Base-by-base conservation (phyloP, 1,140 invertebrate genomes). In the Diabrotica undecimpunctata region DNA sequence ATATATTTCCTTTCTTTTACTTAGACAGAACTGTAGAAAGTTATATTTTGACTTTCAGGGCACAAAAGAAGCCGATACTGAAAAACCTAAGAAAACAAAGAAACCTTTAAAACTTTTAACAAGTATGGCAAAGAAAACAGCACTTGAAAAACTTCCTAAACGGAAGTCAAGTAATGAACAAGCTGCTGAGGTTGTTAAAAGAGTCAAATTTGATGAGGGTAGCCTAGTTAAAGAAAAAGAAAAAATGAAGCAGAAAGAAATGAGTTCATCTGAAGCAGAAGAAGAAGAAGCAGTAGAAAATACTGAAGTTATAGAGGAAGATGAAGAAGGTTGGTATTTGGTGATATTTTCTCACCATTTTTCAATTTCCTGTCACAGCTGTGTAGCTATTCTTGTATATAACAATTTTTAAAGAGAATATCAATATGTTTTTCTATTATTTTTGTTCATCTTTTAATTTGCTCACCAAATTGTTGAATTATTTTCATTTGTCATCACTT, bases 31-130 rank as follows among this genome's bases (percentile, higher is more conserved):
- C n/a, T n/a, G n/a, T n/a, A n/a, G n/a, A n/a, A n/a, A n/a, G n/a
- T n/a, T 25, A 59, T 25, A 51, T 74, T 35, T 68, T 66, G 46
- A 64, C 51, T 14, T 56, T 56, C 53, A 60, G 64, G 69, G 70
- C 63, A 57, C 9, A 61, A 67, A 51, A 55, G 77, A 36, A 74
- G 76, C 39, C 74, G 69, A 35, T 53, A 41, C 4, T 35, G 25
- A 13, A 7, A 54, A 66, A 14, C 72, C 50, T 54, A 65, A 10
- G 73, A 76, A 66, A 75, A 75, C 70, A 66, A 64, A 68, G 72
- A 79, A 72, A 77, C 80, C 68, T 78, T 77, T 68, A 76, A 81
- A 68, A 78, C 79, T 70, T 14, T 39, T 68, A 6, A 14, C 39
- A 56, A 25, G 12, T 12, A 14, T 64, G 3, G 12, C 12, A 11